Percentiles rank a stretch among this genome's conserved stretches.
Evolutionary conservation across 92 coral and sea anemone genomes (phyloP).

Genomic region (Siderastrea radians): DNA sequence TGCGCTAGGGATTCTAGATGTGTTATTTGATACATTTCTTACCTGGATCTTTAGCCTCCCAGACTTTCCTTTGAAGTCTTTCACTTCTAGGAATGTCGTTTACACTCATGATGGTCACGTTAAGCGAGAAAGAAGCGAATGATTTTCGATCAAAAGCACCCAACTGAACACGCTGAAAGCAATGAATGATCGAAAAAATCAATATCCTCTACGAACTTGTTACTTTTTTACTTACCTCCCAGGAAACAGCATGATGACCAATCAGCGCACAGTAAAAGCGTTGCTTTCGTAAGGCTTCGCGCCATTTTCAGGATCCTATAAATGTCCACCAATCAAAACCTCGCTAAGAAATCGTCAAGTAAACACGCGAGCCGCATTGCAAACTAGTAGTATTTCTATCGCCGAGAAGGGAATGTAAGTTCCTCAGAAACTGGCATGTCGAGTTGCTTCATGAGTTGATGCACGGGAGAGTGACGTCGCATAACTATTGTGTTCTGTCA

Average conservation of each 20-base stretch:
- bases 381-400: background rate
- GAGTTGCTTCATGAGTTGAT: too few relatives aligned
- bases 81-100: background rate
- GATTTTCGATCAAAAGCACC: background rate
- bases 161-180: too few relatives aligned
- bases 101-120: background rate
- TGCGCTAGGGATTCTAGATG: too few relatives aligned
- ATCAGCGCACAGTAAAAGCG: background rate
- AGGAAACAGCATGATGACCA: background rate
- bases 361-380: too few relatives aligned
- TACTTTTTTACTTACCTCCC: background rate
- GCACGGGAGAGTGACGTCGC: too few relatives aligned
- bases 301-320: background rate
- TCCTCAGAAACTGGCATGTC: too few relatives aligned
- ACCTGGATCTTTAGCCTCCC: constrained; percentile 9
- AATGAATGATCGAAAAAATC: too few relatives aligned
- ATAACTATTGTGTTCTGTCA: background rate
- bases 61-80: constrained; percentile 1
- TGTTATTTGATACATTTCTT: background rate
- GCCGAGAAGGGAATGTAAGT: background rate
- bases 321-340: too few relatives aligned
- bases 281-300: background rate
- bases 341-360: too few relatives aligned
- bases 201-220: background rate
- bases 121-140: background rate